Evolutionary conservation across 1,140 invertebrate genomes (phyloP).

Genomic region (Papilio polyxenes): DNA sequence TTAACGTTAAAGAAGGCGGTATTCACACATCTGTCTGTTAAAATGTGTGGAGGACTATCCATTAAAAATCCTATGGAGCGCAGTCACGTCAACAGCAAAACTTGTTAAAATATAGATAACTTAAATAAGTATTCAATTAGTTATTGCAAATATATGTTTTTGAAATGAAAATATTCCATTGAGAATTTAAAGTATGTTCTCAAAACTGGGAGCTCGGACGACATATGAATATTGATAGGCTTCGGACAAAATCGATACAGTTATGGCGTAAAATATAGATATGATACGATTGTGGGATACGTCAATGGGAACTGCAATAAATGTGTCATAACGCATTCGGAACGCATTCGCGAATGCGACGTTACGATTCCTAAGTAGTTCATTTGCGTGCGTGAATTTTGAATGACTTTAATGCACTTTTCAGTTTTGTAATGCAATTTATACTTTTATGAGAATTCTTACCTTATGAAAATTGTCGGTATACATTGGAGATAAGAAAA

Average conservation of each 20-base stretch:
- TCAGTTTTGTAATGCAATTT: not conserved
- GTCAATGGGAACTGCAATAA: slow-evolving; percentile 52
- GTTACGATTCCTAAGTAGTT: slow-evolving; percentile 64
- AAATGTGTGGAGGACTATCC: not conserved
- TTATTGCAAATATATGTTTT: not conserved
- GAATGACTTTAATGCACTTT: not conserved
- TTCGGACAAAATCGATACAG: slow-evolving; percentile 50
- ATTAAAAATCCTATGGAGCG: not conserved
- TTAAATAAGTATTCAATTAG: slow-evolving; percentile 8
- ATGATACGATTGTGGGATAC: slow-evolving; percentile 47
- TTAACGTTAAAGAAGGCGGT: not conserved
- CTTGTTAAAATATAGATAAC: not conserved
- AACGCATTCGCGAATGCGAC: slow-evolving; percentile 56
- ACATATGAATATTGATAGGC: slow-evolving; percentile 46
- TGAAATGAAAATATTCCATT: slow-evolving; percentile 2
- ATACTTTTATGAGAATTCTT: not conserved
- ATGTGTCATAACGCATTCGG: slow-evolving; percentile 57
- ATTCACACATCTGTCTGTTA: not conserved
- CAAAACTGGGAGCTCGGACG: slow-evolving; percentile 30
- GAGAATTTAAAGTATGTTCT: slow-evolving; percentile 35
- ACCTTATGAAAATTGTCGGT: not conserved
- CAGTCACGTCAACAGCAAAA: not conserved
- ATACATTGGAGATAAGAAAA: no score
- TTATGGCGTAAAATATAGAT: slow-evolving; percentile 57
- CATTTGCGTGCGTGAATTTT: slow-evolving; percentile 45